These are phyloP conservation scores for Tolypeutes matacus DNA, from an alignment of 2,797 vertebrate species.

Conservation along the genomic window DNA sequence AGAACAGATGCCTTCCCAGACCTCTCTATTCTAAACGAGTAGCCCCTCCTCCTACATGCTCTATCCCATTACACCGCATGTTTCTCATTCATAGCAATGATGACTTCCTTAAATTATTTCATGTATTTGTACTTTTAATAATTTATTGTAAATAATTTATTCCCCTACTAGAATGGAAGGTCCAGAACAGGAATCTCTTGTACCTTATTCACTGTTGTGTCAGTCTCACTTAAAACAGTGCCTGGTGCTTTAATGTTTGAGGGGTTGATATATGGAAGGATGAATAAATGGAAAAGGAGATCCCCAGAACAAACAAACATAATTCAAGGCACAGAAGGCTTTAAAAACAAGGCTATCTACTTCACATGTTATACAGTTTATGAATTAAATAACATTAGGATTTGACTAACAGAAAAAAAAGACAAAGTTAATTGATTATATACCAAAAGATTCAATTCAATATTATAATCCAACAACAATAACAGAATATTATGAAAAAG, in stretches of 20 bases:
- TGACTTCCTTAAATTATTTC: background rate
- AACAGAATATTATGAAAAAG: background rate
- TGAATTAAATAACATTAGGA: no score
- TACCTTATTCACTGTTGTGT: background rate
- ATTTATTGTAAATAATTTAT: background rate
- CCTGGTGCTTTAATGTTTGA: background rate
- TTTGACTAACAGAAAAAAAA: background rate
- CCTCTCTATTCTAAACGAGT: background rate
- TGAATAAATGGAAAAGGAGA: background rate
- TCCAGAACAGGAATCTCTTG: background rate
- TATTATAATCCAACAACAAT: background rate
- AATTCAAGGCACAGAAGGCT: background rate
- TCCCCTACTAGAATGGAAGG: background rate
- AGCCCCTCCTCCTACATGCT: background rate
- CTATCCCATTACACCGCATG: background rate
- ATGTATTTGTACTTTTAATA: background rate
- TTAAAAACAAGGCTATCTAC: background rate
- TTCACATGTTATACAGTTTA: no score
- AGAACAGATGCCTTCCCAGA: background rate
- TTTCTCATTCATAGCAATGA: background rate
- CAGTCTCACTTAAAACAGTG: background rate
- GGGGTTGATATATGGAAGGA: background rate
- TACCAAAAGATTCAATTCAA: background rate
- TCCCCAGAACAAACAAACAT: background rate
- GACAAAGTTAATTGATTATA: conserved; percentile 11